phyloP scores from a whole-genome alignment of 64 coral and sea anemone genomes.

The Montipora cactus region DNA sequence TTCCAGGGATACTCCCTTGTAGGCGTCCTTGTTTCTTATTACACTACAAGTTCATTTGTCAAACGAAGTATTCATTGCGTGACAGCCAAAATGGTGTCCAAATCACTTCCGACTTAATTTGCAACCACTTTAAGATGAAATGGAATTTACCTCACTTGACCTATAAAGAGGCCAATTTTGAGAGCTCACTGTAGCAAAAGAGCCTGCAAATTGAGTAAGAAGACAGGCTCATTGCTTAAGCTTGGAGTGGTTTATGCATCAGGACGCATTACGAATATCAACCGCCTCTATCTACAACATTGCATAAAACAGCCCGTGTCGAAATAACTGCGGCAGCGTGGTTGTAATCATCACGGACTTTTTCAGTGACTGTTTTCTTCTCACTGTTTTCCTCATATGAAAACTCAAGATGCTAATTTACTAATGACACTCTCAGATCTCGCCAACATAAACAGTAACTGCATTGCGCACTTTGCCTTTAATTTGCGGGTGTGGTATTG shows the following conservation, averaged over 20 bases:
- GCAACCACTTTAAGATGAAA: slow-evolving; percentile 21
- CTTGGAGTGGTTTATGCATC: no score
- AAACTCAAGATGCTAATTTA: neutral
- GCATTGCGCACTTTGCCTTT: neutral
- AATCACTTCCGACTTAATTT: neutral
- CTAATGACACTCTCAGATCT: neutral
- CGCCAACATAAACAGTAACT: neutral
- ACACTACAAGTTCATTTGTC: no score
- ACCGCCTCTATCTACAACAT: neutral
- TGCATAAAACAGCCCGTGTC: neutral
- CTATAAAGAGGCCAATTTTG: slow-evolving; percentile 13
- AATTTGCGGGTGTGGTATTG: neutral
- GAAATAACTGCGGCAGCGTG: neutral
- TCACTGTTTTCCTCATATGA: neutral
- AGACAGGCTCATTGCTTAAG: no score
- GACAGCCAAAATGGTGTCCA: no score
- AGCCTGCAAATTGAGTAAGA: no score
- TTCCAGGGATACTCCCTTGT: no score
- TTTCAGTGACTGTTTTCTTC: neutral
- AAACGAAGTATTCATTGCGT: no score
- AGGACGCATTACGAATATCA: no score
- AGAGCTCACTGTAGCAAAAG: neutral
- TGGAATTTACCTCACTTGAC: slow-evolving; percentile 15
- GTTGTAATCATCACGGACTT: neutral
- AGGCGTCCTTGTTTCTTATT: no score